Evolutionary conservation across 2,888 invertebrate genomes (phyloP), one percentile per base, ranked within the genome.

Genomic region (Parochlus steinenii): DNA sequence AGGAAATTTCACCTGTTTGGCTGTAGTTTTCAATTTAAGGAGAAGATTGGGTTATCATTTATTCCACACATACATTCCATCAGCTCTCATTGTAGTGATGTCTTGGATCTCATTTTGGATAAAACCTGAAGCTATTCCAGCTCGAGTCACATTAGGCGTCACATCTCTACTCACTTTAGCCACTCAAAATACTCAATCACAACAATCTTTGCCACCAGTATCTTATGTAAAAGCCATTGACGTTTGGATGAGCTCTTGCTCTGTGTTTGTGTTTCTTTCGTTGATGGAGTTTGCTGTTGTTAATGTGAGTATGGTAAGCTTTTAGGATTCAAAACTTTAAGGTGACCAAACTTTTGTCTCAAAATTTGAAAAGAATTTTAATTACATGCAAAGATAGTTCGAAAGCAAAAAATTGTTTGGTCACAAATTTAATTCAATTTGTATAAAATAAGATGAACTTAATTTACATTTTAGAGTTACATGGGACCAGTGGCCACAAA

Each of bases 61-160:
- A 34, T 86, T 89, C 56, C 87, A 89, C 60, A 87, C 87, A 1
- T 89, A 89, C 56, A 86, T 87, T 47, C 87, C 87, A 0, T 86
- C 87, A 2, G 85, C 85, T 0, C 65, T 89, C 44, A 89, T 89
- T 52, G 89, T 89, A 29, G 86, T 89, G 39, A 86, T 90, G 83
- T 87, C 86, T 40, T 90, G 89, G 89, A 87, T 90, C 45, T 87
- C 89, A 0, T 90, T 90, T 62, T 90, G 89, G 90, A 87, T 89
- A 48, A 87, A 86, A 49, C 86, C 86, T 1, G 87, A 87, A 56
- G 87, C 89, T 5, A 85, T 85, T 46, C 89, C 89, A 1, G 87
- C 87, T 0, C 67, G 89, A 39, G 85, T 89, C 39, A 87, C 87
- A 1, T 61, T 89, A 12, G 29, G 28, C 12, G 38, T 28, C 33